These are phyloP conservation scores for Choristoneura fumiferana DNA, from an alignment of 1,140 invertebrate genomes.

Conservation along the genomic window DNA sequence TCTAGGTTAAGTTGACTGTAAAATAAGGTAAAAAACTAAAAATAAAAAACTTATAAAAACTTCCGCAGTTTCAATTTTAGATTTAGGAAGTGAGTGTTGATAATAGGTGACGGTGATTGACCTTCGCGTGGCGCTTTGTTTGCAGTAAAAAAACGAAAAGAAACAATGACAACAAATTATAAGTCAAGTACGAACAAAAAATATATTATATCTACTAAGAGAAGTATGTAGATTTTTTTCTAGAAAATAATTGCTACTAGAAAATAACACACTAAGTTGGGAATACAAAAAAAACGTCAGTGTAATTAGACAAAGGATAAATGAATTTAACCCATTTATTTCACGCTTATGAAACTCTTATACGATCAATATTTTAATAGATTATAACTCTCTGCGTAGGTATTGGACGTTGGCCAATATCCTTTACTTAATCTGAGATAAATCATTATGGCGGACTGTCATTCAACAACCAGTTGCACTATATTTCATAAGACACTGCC, in stretches of 20 bases:
- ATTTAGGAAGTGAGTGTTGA: constrained; percentile 24
- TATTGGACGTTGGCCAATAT: neutral
- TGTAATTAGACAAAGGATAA: too few relatives aligned
- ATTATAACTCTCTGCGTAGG: neutral
- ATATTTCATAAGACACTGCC: neutral
- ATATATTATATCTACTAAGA: too few relatives aligned
- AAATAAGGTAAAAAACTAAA: constrained; percentile 58
- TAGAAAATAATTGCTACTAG: too few relatives aligned
- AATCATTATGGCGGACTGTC: neutral
- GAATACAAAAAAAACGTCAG: too few relatives aligned
- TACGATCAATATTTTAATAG: neutral
- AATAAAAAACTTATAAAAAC: constrained; percentile 38
- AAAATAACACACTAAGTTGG: too few relatives aligned
- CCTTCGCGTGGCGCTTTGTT: constrained; percentile 33
- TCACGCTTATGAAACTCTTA: too few relatives aligned
- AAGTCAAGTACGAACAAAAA: too few relatives aligned
- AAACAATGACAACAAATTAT: constrained; percentile 10
- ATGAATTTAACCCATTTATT: too few relatives aligned
- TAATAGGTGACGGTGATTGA: constrained; percentile 36
- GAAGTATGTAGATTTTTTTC: too few relatives aligned
- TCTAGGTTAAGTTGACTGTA: constrained; percentile 70
- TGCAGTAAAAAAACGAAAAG: constrained; percentile 3
- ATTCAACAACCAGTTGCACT: neutral
- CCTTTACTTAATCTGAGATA: constrained; percentile 2
- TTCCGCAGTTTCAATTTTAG: constrained; percentile 34